Evolutionary conservation across 2,888 invertebrate species (phyloP).

Genomic region (Amphipoea lucens): DNA sequence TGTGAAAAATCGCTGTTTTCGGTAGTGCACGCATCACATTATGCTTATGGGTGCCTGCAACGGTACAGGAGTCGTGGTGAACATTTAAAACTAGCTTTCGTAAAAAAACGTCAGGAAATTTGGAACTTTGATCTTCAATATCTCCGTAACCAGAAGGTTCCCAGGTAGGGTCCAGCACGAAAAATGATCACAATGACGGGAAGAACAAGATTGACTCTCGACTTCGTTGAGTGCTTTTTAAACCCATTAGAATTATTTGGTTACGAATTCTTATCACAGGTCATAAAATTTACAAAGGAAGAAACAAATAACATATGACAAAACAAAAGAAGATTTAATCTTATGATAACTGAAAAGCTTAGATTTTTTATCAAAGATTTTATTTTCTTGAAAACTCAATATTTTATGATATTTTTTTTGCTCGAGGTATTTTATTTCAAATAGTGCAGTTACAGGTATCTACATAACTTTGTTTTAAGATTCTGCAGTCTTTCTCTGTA

Average conservation of each 20-base stretch:
- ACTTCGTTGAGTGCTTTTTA: neutral
- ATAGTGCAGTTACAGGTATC: neutral
- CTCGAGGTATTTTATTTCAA: neutral
- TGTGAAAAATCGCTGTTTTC: neutral
- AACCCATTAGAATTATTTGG: neutral
- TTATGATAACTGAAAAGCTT: neutral
- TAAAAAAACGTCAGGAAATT: neutral
- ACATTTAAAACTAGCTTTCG: neutral
- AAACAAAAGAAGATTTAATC: neutral
- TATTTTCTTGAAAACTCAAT: neutral
- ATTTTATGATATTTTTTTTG: neutral
- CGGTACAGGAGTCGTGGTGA: neutral
- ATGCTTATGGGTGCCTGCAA: too few relatives aligned
- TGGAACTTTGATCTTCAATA: neutral
- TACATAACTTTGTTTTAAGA: neutral
- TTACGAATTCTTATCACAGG: neutral
- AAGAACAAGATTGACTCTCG: neutral
- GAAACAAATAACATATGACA: neutral
- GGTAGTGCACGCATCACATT: neutral
- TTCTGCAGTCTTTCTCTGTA: neutral
- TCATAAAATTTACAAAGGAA: neutral
- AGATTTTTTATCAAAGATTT: neutral
- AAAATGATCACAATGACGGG: neutral
- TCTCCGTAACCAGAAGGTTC: neutral
- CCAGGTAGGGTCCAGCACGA: neutral